These are phyloP conservation scores for Drosophila pectinifera DNA, from an alignment of 1,140 invertebrate genomes.

Conservation along the genomic window DNA sequence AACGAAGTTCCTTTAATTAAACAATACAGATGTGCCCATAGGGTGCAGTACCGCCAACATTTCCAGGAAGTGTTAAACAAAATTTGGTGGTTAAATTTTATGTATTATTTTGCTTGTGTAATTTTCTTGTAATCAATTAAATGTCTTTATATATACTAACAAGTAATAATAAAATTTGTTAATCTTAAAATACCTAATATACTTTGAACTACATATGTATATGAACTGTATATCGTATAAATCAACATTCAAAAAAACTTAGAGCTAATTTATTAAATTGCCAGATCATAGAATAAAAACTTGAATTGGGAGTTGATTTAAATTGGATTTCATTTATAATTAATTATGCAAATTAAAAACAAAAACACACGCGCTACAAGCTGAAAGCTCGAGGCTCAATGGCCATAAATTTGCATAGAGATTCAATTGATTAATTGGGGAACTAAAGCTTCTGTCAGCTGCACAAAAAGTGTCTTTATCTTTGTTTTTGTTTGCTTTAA, in stretches of 20 bases:
- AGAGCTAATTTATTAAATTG: constrained; percentile 23
- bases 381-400: constrained; percentile 2
- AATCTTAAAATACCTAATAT: too few relatives aligned
- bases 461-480: constrained; percentile 21
- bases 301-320: constrained; percentile 4
- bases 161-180: too few relatives aligned
- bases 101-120: too few relatives aligned
- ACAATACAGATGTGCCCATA: neutral
- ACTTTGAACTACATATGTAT: too few relatives aligned
- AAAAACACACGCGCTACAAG: constrained; percentile 24
- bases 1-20: constrained; percentile 30
- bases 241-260: neutral
- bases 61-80: neutral
- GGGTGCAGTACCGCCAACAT: neutral
- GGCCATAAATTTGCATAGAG: constrained; percentile 40
- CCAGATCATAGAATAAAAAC: neutral
- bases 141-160: too few relatives aligned
- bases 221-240: too few relatives aligned
- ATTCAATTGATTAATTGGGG: constrained; percentile 61
- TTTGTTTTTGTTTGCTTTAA: constrained; percentile 17
- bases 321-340: constrained; percentile 35
- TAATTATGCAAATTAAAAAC: constrained; percentile 58
- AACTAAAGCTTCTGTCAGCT: constrained; percentile 3
- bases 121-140: too few relatives aligned
- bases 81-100: constrained; percentile 1